Evolutionary conservation across 2,113 vertebrate genomes (phyloP).

Genomic region (Steatornis caripensis): DNA sequence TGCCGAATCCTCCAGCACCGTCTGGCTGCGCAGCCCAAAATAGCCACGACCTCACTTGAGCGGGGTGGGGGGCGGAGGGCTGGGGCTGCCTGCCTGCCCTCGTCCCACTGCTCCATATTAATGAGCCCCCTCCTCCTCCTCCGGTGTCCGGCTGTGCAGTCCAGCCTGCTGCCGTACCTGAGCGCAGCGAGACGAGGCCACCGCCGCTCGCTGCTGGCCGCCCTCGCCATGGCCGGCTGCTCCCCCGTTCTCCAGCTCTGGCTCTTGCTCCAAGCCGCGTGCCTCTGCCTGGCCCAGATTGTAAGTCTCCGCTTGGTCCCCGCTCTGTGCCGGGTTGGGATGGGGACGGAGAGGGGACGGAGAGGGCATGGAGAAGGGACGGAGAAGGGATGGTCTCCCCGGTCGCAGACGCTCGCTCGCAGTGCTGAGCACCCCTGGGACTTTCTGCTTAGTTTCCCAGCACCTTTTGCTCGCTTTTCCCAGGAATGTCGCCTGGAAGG

Average conservation of each 20-base stretch:
- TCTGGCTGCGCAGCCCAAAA: background rate
- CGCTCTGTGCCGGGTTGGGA: background rate
- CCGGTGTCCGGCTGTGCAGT: background rate
- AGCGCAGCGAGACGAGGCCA: slow-evolving; percentile 21
- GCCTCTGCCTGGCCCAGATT: slow-evolving; percentile 88
- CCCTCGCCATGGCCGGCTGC: slow-evolving; percentile 76
- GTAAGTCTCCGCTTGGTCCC: slow-evolving; percentile 75
- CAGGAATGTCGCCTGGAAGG: rapidly evolving
- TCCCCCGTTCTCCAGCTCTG: slow-evolving; percentile 64
- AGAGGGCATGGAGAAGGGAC: too few relatives aligned
- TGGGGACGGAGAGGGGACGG: background rate
- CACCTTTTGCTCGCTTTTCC: rapidly evolving
- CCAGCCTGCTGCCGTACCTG: slow-evolving; percentile 29
- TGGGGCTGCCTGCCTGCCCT: background rate
- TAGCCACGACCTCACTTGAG: background rate
- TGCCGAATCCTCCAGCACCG: background rate
- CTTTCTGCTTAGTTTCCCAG: background rate
- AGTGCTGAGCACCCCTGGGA: background rate
- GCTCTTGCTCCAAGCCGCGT: slow-evolving; percentile 80
- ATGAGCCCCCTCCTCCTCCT: background rate
- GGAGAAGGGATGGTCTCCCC: background rate
- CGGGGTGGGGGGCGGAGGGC: background rate
- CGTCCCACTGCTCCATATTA: slow-evolving; percentile 43
- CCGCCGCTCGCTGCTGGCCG: background rate
- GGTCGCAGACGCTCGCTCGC: rapidly evolving